These are phyloP conservation scores for Philonicus albiceps DNA, from an alignment of 2,888 invertebrate genomes.

Conservation along the genomic window DNA sequence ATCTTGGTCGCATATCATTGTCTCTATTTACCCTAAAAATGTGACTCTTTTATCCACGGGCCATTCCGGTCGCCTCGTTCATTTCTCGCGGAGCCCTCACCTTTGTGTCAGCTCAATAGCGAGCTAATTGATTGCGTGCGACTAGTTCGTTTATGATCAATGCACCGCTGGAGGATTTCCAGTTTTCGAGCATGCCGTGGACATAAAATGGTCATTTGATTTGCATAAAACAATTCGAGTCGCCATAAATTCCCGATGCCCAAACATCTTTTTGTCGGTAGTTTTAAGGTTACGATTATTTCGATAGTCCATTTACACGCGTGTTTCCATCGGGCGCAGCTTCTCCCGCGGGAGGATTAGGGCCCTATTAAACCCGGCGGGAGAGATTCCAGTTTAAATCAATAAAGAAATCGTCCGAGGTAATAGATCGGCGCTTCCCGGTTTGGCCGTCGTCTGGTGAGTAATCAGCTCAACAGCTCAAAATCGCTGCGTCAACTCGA, in stretches of 20 bases:
- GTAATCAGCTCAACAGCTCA: background rate
- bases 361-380: background rate
- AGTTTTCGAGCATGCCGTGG: background rate
- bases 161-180: constrained; percentile 1
- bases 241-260: constrained; percentile 23
- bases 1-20: background rate
- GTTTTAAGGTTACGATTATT: constrained; percentile 24
- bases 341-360: background rate
- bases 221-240: constrained; percentile 37
- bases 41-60: background rate
- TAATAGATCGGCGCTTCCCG: background rate
- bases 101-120: constrained; percentile 3
- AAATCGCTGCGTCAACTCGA: background rate
- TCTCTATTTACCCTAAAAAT: background rate
- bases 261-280: constrained; percentile 38
- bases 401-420: background rate
- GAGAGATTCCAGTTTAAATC: constrained; percentile 5
- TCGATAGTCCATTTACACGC: constrained; percentile 11
- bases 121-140: constrained; percentile 16
- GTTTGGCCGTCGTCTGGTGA: background rate
- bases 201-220: constrained; percentile 2
- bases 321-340: background rate
- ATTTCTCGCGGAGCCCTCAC: background rate
- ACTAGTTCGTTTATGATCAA: constrained; percentile 17
- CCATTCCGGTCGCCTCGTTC: background rate